Evolutionary conservation across 1,140 invertebrate genomes (phyloP).

Genomic region (Drosophila takahashii): DNA sequence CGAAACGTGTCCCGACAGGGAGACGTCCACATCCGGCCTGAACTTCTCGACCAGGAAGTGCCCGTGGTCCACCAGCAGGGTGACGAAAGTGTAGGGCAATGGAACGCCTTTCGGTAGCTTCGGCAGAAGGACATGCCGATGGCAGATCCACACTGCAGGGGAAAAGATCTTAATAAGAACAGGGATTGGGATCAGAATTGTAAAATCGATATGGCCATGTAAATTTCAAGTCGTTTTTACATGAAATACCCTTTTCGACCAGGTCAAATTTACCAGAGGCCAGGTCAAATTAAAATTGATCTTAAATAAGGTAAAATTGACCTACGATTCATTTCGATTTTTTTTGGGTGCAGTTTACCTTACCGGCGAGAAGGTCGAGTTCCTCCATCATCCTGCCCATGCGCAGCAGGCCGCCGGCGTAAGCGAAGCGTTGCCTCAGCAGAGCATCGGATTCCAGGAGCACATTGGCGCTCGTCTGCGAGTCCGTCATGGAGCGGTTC

Average conservation of each 20-base stretch:
- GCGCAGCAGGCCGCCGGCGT: conserved; percentile 87
- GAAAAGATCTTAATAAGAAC: too few species aligned
- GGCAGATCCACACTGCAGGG: conserved; percentile 86
- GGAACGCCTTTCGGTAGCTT: conserved; percentile 84
- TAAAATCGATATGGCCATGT: too few species aligned
- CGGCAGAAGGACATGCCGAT: conserved; percentile 89
- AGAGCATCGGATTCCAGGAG: conserved; percentile 87
- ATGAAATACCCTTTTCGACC: too few species aligned
- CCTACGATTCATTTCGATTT: too few species aligned
- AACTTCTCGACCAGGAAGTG: conserved; percentile 70
- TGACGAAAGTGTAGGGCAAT: conserved; percentile 90
- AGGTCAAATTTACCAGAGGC: too few species aligned
- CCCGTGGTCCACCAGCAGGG: conserved; percentile 90
- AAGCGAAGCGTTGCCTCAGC: conserved; percentile 89
- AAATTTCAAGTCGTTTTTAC: too few species aligned
- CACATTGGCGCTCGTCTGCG: conserved; percentile 88
- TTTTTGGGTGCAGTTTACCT: background rate
- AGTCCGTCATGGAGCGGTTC: conserved; percentile 87
- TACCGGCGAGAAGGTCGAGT: conserved; percentile 91
- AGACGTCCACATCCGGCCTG: conserved; percentile 87
- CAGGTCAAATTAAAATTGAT: too few species aligned
- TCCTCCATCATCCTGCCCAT: conserved; percentile 92
- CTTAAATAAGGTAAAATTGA: too few species aligned
- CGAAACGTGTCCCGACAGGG: conserved; percentile 90
- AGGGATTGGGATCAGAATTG: background rate